phyloP scores from a whole-genome alignment of 2,797 vertebrate genomes.

The Propithecus deckenii region DNA sequence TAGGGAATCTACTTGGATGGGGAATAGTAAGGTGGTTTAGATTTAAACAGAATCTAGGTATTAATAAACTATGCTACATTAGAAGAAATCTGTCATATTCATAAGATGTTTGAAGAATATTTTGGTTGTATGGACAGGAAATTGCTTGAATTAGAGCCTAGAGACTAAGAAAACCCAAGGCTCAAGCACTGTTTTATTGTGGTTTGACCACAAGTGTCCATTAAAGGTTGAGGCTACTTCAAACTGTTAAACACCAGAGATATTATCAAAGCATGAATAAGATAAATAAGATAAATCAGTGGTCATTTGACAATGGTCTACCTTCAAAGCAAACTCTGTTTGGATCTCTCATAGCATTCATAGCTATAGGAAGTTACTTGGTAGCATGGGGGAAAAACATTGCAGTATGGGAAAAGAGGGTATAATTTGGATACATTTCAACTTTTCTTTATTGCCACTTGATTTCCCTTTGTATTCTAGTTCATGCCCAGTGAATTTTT shows the following conservation, averaged over 20 bases:
- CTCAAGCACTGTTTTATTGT: slow-evolving; percentile 29
- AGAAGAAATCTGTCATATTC: background rate
- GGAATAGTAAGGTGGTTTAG: background rate
- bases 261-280: slow-evolving; percentile 38
- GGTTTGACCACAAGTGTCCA: slow-evolving; percentile 56
- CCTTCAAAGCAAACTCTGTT: background rate
- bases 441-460: background rate
- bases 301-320: slow-evolving; percentile 27
- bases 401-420: background rate
- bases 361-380: background rate
- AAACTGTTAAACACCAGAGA: slow-evolving; percentile 46
- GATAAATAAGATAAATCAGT: slow-evolving; percentile 65
- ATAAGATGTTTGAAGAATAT: slow-evolving; percentile 19
- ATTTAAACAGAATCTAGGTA: background rate
- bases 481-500: background rate
- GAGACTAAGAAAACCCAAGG: slow-evolving; percentile 45
- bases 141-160: slow-evolving; percentile 48
- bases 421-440: background rate
- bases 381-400: background rate
- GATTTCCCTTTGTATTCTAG: background rate
- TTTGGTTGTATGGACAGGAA: slow-evolving; percentile 1
- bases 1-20: background rate
- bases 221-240: slow-evolving; percentile 56
- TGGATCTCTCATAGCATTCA: background rate
- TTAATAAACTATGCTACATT: background rate